Conservation (phyloP, 2,888 invertebrate genomes). For the Hydraecia micacea region DNA sequence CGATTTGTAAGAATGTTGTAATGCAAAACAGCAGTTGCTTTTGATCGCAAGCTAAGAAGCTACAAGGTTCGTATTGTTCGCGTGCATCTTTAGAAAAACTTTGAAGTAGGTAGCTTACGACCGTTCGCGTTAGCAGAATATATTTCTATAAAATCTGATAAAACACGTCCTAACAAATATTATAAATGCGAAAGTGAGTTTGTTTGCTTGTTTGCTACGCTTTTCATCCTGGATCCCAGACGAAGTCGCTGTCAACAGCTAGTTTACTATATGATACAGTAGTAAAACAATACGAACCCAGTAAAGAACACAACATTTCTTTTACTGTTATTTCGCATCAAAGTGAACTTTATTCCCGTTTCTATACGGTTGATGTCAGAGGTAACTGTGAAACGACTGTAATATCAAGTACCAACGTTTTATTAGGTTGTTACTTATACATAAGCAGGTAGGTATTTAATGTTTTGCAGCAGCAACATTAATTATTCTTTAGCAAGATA, state of each 20-base stretch:
- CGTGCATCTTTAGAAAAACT: neutral
- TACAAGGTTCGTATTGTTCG: neutral
- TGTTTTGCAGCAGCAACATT: neutral
- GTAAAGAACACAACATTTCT: neutral
- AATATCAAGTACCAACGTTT: neutral
- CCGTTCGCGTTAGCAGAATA: neutral
- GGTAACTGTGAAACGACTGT: too few species aligned
- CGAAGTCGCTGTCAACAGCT: too few species aligned
- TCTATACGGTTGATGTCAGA: neutral
- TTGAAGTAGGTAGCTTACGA: neutral
- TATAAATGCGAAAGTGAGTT: too few species aligned
- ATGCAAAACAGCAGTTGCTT: neutral
- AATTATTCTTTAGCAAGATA: neutral
- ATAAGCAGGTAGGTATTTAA: neutral
- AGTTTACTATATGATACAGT: too few species aligned
- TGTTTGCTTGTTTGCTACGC: too few species aligned
- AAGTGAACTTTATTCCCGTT: neutral
- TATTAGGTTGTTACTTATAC: neutral
- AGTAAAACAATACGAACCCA: neutral
- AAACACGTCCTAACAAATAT: too few species aligned
- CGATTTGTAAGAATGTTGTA: neutral
- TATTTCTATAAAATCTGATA: too few species aligned
- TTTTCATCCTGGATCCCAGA: too few species aligned
- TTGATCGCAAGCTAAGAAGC: neutral
- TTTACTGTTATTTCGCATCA: neutral